phyloP scores from a whole-genome alignment of 64 coral and sea anemone genomes.

The Orbicella faveolata region DNA sequence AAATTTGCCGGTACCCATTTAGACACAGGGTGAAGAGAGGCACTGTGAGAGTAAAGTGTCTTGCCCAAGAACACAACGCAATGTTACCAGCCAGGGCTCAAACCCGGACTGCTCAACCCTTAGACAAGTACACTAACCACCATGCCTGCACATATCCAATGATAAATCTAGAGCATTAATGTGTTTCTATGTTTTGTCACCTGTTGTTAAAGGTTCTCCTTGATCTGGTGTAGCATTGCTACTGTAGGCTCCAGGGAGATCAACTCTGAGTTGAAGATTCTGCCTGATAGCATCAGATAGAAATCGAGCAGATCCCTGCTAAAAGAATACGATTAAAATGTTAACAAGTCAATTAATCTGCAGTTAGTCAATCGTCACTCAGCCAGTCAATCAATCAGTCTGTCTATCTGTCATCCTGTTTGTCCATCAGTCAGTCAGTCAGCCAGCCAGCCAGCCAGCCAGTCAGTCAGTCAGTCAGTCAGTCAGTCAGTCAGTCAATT shows the following conservation, averaged over 20 bases:
- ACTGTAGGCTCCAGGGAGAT: conserved; percentile 24
- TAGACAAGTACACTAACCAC: too few species aligned
- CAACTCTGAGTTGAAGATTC: conserved; percentile 61
- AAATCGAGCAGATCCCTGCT: conserved; percentile 27
- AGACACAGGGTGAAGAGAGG: too few species aligned
- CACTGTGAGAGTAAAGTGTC: too few species aligned
- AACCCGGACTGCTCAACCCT: too few species aligned
- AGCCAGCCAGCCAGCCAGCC: neutral
- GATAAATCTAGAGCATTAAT: too few species aligned
- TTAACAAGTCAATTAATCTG: neutral
- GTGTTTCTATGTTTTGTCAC: too few species aligned
- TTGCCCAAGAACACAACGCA: too few species aligned
- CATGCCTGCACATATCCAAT: too few species aligned
- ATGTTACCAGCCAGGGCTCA: too few species aligned
- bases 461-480: neutral
- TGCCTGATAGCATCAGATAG: conserved; percentile 62
- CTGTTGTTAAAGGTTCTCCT: neutral
- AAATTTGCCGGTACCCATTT: too few species aligned
- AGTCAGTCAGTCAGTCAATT: neutral
- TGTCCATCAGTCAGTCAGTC: neutral
- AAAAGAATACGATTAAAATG: neutral
- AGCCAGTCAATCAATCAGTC: neutral
- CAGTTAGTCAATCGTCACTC: neutral
- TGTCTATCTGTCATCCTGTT: too few species aligned
- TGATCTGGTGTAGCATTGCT: neutral